phyloP scores from a whole-genome alignment of 2,888 invertebrate species.

The Drosophila antonietae region DNA sequence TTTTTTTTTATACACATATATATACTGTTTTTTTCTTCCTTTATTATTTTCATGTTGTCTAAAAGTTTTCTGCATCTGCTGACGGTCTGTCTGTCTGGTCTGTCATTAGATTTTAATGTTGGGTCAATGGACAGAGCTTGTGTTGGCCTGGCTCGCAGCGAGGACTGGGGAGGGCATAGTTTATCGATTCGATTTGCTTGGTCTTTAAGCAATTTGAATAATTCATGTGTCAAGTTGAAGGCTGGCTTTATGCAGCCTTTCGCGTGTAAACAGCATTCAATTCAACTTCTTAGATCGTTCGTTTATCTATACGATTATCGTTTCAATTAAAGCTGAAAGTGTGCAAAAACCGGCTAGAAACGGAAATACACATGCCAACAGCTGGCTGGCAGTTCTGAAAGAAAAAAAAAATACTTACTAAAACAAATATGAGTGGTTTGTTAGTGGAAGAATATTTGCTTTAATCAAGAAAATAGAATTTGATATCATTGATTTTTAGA shows the following conservation, averaged over 20 bases:
- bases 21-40: conserved; percentile 6
- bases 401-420: not conserved
- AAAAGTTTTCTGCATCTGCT: conserved; percentile 42
- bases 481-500: conserved; percentile 9
- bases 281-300: conserved; percentile 55
- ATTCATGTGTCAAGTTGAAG: conserved; percentile 77
- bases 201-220: conserved; percentile 58
- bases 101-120: conserved; percentile 58
- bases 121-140: conserved; percentile 74
- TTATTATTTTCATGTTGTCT: conserved; percentile 24
- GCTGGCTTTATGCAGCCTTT: conserved; percentile 52
- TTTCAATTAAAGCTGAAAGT: conserved; percentile 55
- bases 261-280: conserved; percentile 46
- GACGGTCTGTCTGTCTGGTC: conserved; percentile 41
- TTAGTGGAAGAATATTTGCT: conserved; percentile 23
- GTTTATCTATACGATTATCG: conserved; percentile 52
- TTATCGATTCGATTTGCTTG: conserved; percentile 57
- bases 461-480: conserved; percentile 38
- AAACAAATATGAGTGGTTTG: conserved; percentile 12
- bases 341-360: conserved; percentile 56
- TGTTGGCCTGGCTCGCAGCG: conserved; percentile 10
- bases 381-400: not conserved
- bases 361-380: conserved; percentile 53
- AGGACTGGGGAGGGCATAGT: conserved; percentile 22
- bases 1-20: not conserved